Evolutionary conservation across 2,888 invertebrate species (phyloP), one percentile per base, ranked within the genome.

Genomic region (Heliothis peltigera): DNA sequence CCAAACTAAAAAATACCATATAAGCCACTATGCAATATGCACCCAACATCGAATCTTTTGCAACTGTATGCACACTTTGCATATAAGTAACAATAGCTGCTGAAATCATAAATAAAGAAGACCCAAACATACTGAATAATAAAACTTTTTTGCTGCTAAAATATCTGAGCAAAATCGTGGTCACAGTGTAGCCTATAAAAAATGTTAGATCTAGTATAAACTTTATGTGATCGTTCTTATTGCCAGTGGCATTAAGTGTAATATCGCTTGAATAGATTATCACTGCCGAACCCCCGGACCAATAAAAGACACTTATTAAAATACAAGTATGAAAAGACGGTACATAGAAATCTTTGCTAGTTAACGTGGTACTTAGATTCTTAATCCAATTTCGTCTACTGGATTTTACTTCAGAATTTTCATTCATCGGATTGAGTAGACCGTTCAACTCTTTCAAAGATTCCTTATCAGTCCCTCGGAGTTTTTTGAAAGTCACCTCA

Each of bases 381-480:
- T 42, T 44, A 0, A 12, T 3, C 54, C 64, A 64, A 2, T 42
- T 2, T 5, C 15, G 49, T 28, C 17, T 46, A 39, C 3, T 32
- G 2, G 35, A 35, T 39, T 49, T 25, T 5, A 10, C 8, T 0
- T 28, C 18, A 0, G 10, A 21, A n/a, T 1, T 39, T 56, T 75
- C 64, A 32, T 53, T 73, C 17, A 75, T 70, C n/a, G 70, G 60
- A 7, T 35, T 46, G 10, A 82, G 73, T 3, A 82, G 51, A 17
- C 64, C 68, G 0, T 61, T n/a, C 19, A 81, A 52, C 39, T 82
- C 82, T 44, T 56, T 74, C 43, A 65, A 69, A 1, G 77, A 63
- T 17, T 46, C 42, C 1, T 73, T 64, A 25, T 70, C 75, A 0
- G 46, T 68, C 0, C 82, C 80, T 53, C 82, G 57, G 10, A 82